Base-by-base conservation (phyloP, 2,113 vertebrate species). In the Microtus richardsoni region DNA sequence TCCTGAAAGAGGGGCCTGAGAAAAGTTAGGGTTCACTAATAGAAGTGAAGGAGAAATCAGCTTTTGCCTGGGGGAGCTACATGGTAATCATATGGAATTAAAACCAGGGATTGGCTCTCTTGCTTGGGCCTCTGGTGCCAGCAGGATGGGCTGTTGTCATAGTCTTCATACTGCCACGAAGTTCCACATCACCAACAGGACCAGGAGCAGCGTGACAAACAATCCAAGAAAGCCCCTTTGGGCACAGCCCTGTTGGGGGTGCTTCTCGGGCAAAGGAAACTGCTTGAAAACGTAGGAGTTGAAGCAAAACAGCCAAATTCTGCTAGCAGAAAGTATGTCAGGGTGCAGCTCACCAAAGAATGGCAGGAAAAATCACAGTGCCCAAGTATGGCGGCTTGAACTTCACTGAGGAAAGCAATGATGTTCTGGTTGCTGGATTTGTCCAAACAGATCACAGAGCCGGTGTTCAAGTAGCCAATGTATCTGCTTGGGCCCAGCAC, bases 31-130 rank as follows among this genome's bases (percentile, higher is more conserved):
- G 11, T 60, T 78, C 71, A 14, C 2, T 1, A 33, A 4, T 77
- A 70, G 39, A 95, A n/a, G 22, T 49, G 54, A 87, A 91, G 66
- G 47, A 87, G 86, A 22, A 94, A 82, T 19, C 44, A 75, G 64
- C 41, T 52, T 47, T 21, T 26, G 16, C 28, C 36, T 41, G 68
- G 49, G 47, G 49, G 16, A 70, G 14, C 5, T 54, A n/a, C 33
- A n/a, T 39, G 70, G 7, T 30, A 68, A 79, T 22, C 75, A 24
- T 58, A 1, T 5, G 11, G 7, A 62, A 24, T 1, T 66, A 85
- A 85, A 47, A 39, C n/a, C 36, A 52, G 82, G 71, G 74, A 17
- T 11, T 71, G 68, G 36, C 54, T 41, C 79, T 26, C 14, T 39
- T 7, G 6, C 54, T 2, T 60, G 36, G 52, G 54, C 22, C 52